phyloP scores from a whole-genome alignment of 1,140 invertebrate species.

The Drosophila littoralis region DNA sequence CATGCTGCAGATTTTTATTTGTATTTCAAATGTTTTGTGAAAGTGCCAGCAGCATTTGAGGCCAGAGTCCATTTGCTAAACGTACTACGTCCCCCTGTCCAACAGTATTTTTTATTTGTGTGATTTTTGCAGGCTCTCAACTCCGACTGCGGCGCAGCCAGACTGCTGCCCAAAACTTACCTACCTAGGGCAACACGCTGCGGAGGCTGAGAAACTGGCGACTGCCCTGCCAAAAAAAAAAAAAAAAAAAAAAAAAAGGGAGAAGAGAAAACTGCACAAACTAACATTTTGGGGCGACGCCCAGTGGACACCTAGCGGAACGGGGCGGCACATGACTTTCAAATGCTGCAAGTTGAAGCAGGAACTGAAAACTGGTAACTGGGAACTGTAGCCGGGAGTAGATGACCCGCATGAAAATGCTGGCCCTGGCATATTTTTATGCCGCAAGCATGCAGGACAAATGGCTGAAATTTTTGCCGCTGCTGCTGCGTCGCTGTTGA shows the following conservation, averaged over 20 bases:
- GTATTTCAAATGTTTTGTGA: slow-evolving; percentile 80
- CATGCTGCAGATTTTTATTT: slow-evolving; percentile 77
- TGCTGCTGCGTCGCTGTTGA: slow-evolving; percentile 53
- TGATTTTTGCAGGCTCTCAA: slow-evolving; percentile 63
- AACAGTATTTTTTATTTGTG: slow-evolving; percentile 58
- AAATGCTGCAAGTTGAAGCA: slow-evolving; percentile 50
- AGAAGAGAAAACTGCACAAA: slow-evolving; percentile 27
- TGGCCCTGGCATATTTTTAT: slow-evolving; percentile 83
- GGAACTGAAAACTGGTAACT: slow-evolving; percentile 20
- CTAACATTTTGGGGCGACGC: slow-evolving; percentile 15
- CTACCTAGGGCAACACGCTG: slow-evolving; percentile 51
- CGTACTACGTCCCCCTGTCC: slow-evolving; percentile 36
- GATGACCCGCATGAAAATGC: slow-evolving; percentile 83
- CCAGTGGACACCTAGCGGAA: background rate
- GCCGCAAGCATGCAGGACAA: slow-evolving; percentile 83
- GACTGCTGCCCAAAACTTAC: slow-evolving; percentile 38
- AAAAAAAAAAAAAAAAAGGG: slow-evolving; percentile 39
- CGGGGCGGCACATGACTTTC: slow-evolving; percentile 65
- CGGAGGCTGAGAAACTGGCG: slow-evolving; percentile 44
- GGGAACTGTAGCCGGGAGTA: slow-evolving; percentile 51
- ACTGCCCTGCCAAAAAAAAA: slow-evolving; percentile 1
- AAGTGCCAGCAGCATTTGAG: slow-evolving; percentile 79
- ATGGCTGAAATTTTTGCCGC: slow-evolving; percentile 82
- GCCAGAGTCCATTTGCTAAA: slow-evolving; percentile 78
- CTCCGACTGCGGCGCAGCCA: slow-evolving; percentile 27